A percentile compares a stretch with the other conserved stretches of the same genome.
Evolutionary conservation across 2,888 invertebrate species (phyloP).

Genomic region (Acanthosoma haemorrhoidale): DNA sequence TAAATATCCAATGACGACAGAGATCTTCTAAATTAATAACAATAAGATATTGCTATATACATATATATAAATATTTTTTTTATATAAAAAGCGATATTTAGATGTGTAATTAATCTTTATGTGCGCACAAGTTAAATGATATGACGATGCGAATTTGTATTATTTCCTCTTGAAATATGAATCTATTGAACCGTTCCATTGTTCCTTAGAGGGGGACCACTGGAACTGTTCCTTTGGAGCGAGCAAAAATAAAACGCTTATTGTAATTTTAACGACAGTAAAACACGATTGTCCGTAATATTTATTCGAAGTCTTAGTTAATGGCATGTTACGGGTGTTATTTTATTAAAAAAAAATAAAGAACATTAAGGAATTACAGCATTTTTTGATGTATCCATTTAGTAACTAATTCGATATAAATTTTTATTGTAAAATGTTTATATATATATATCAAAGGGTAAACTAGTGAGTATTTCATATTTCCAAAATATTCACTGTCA

Average conservation of each 20-base stretch:
- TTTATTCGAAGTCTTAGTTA: slow-evolving; percentile 31
- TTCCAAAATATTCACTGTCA: slow-evolving; percentile 24
- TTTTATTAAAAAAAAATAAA: slow-evolving; percentile 26
- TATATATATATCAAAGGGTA: slow-evolving; percentile 17
- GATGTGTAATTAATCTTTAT: slow-evolving; percentile 28
- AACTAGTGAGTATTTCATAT: slow-evolving; percentile 26
- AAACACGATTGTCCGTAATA: slow-evolving; percentile 29
- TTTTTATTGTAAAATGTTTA: slow-evolving; percentile 30
- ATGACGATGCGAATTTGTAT: slow-evolving; percentile 12
- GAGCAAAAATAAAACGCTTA: slow-evolving; percentile 26
- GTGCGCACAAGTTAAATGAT: slow-evolving; percentile 22
- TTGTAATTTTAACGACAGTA: slow-evolving; percentile 28
- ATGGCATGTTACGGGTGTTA: slow-evolving; percentile 32
- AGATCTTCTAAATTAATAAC: too few species aligned
- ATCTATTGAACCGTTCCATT: not conserved
- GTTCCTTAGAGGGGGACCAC: not conserved
- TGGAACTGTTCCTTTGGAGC: not conserved
- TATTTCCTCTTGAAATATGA: not conserved
- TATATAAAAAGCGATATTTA: slow-evolving; percentile 27
- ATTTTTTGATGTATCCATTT: slow-evolving; percentile 15
- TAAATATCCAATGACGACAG: too few species aligned
- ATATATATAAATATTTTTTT: too few species aligned
- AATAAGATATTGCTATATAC: too few species aligned
- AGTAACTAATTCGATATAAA: slow-evolving; percentile 13
- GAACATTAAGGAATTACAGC: slow-evolving; percentile 1